Conservation (phyloP, 2,888 invertebrate species). For the Melieria omissa region DNA sequence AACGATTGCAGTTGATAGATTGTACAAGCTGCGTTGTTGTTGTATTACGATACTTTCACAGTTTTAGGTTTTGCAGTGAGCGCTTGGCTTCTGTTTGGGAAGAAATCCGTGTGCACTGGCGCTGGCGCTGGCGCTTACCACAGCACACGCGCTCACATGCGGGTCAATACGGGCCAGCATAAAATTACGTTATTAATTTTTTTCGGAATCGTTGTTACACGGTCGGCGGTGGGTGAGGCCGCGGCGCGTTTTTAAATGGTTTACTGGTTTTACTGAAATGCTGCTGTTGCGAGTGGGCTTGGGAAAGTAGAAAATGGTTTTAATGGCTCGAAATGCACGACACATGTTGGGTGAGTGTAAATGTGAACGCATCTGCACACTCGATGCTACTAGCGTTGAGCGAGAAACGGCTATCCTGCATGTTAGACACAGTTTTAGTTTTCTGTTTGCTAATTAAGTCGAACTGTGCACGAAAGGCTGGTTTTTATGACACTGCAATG, state of each 20-base stretch:
- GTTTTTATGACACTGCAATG: too few relatives aligned
- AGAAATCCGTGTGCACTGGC: not conserved
- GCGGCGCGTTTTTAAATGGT: constrained; percentile 28
- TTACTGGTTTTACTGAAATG: constrained; percentile 19
- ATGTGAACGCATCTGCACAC: too few relatives aligned
- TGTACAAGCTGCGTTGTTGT: constrained; percentile 19
- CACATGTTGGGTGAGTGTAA: not conserved
- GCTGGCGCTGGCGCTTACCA: constrained; percentile 4
- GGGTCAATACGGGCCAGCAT: constrained; percentile 21
- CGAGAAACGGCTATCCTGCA: too few relatives aligned
- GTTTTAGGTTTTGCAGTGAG: not conserved
- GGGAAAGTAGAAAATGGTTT: constrained; percentile 28
- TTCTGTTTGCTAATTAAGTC: too few relatives aligned
- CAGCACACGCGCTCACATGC: constrained; percentile 3
- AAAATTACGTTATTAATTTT: constrained; percentile 19
- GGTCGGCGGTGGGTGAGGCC: constrained; percentile 29
- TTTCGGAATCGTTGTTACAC: not conserved
- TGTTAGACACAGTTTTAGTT: too few relatives aligned
- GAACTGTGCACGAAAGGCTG: too few relatives aligned
- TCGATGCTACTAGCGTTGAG: too few relatives aligned
- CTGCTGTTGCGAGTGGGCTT: constrained; percentile 23
- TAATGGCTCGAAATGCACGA: constrained; percentile 12
- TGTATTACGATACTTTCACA: not conserved
- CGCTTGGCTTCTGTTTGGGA: not conserved
- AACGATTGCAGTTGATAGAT: constrained; percentile 43